These are phyloP conservation scores for Megalopta genalis DNA, from an alignment of 1,140 invertebrate species.

Conservation along the genomic window DNA sequence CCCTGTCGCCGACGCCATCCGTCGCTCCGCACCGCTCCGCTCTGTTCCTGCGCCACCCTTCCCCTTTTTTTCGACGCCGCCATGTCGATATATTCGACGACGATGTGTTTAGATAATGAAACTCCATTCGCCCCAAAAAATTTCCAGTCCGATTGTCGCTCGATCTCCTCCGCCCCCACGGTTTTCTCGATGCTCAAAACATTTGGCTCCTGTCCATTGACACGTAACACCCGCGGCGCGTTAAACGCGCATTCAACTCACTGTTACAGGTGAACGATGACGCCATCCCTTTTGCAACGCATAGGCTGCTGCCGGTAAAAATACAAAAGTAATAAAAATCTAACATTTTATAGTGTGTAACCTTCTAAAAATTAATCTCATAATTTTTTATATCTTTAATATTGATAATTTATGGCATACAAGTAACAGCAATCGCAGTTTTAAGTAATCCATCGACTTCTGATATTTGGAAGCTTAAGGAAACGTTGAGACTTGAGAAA, in stretches of 20 bases:
- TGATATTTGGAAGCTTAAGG: too few relatives aligned
- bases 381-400: too few relatives aligned
- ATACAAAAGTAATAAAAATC: too few relatives aligned
- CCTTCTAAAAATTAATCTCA: too few relatives aligned
- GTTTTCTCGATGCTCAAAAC: conserved; percentile 38
- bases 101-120: conserved; percentile 56
- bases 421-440: too few relatives aligned
- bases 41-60: conserved; percentile 13
- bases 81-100: conserved; percentile 33
- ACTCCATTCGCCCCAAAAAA: conserved; percentile 35
- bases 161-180: background rate
- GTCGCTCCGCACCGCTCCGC: conserved; percentile 15
- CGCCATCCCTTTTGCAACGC: background rate
- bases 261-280: background rate
- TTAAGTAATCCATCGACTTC: too few relatives aligned
- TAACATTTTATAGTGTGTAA: too few relatives aligned
- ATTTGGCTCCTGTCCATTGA: background rate
- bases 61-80: conserved; percentile 7
- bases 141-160: background rate
- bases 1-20: conserved; percentile 58
- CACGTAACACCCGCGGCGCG: background rate
- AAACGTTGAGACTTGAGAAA: too few relatives aligned
- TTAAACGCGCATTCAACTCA: conserved; percentile 44
- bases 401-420: too few relatives aligned
- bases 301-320: too few relatives aligned